Percentiles rank a stretch among this genome's conserved stretches.
phyloP scores from a whole-genome alignment of 1,140 invertebrate genomes.

The Zaprionus ghesquierei region DNA sequence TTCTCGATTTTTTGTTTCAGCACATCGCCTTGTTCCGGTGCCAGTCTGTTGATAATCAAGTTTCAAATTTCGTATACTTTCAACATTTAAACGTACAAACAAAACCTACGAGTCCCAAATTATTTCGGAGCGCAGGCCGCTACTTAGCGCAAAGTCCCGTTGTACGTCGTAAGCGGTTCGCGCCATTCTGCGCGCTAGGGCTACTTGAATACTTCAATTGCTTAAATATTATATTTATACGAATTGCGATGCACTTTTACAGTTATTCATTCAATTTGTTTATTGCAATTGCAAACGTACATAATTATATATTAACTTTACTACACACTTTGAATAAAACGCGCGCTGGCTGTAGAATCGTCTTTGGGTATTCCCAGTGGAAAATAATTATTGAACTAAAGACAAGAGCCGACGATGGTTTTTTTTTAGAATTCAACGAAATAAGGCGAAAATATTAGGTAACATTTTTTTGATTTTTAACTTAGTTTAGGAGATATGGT shows the following conservation, averaged over 20 bases:
- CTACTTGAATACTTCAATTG: background rate
- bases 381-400: background rate
- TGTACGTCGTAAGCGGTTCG: conserved; percentile 67
- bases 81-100: background rate
- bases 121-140: conserved; percentile 60
- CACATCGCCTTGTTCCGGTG: conserved; percentile 53
- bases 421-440: background rate
- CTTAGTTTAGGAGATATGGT: no score
- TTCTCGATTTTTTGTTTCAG: conserved; percentile 62
- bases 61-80: background rate
- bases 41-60: conserved; percentile 26
- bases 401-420: background rate
- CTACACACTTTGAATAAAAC: background rate
- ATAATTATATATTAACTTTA: background rate
- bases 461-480: no score
- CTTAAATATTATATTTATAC: background rate
- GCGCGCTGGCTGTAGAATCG: background rate
- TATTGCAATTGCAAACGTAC: background rate
- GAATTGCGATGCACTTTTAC: background rate
- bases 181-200: conserved; percentile 13
- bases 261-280: background rate
- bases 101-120: conserved; percentile 76
- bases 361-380: background rate
- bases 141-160: conserved; percentile 67
- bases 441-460: no score